Conservation (phyloP, 2,797 vertebrate genomes). For the Ptychobarbus kaznakovi region DNA sequence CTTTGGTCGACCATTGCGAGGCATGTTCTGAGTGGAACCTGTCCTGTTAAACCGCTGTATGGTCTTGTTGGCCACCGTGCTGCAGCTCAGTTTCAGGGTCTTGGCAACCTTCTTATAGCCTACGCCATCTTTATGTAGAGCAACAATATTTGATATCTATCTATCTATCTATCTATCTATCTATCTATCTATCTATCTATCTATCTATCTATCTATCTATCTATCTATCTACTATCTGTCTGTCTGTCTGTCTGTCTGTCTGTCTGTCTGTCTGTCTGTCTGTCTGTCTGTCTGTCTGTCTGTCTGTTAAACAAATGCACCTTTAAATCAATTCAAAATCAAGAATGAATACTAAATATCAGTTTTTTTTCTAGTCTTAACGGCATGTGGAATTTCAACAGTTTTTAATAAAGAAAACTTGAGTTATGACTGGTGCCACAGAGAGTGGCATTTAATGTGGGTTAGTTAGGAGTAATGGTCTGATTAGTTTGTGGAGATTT, state of each 20-base stretch:
- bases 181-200: background rate
- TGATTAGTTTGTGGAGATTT: conserved; percentile 60
- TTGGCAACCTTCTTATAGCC: too few species aligned
- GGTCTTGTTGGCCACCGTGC: too few species aligned
- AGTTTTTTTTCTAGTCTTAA: background rate
- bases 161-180: background rate
- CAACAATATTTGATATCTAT: too few species aligned
- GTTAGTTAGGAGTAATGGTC: conserved; percentile 64
- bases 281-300: too few species aligned
- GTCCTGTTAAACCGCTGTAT: too few species aligned
- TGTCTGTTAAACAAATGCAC: background rate
- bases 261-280: too few species aligned
- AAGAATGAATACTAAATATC: background rate
- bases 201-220: background rate
- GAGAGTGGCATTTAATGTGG: conserved; percentile 56
- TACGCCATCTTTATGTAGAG: too few species aligned
- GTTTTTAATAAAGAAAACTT: conserved; percentile 55
- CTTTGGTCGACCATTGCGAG: too few species aligned
- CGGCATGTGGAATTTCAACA: conserved; percentile 73
- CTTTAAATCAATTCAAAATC: background rate
- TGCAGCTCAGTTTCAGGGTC: too few species aligned
- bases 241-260: too few species aligned
- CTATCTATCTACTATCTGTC: background rate
- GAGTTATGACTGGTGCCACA: conserved; percentile 39
- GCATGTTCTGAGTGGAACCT: too few species aligned